These are phyloP conservation scores for Brachypterus glaber DNA, from an alignment of 2,888 invertebrate species.

Conservation along the genomic window DNA sequence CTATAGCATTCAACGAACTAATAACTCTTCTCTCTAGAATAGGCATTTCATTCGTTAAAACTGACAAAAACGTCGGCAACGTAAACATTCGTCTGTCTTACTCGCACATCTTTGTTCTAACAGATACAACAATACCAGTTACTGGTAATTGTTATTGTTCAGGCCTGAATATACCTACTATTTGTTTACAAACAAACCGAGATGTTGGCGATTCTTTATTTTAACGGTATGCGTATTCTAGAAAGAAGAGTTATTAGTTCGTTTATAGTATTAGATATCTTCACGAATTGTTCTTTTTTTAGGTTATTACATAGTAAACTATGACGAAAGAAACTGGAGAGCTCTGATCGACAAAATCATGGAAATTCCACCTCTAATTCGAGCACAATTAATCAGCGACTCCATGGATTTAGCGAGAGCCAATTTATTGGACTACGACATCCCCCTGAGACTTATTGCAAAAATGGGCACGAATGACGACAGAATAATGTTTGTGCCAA, in stretches of 20 bases:
- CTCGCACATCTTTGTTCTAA: too few relatives aligned
- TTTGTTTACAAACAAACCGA: too few relatives aligned
- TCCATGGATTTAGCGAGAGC: slow-evolving; percentile 50
- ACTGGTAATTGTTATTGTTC: too few relatives aligned
- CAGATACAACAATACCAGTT: too few relatives aligned
- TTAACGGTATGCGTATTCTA: too few relatives aligned
- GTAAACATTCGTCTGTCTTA: too few relatives aligned
- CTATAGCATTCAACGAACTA: too few relatives aligned
- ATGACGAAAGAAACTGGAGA: slow-evolving; percentile 53
- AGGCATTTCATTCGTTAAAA: too few relatives aligned
- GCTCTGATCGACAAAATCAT: slow-evolving; percentile 44
- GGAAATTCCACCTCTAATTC: slow-evolving; percentile 47
- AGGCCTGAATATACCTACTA: too few relatives aligned
- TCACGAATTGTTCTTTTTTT: slow-evolving; percentile 30
- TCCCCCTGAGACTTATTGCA: slow-evolving; percentile 46
- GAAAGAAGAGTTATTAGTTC: not conserved
- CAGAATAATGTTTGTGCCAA: slow-evolving; percentile 46
- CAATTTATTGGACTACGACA: slow-evolving; percentile 48
- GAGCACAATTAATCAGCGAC: slow-evolving; percentile 64
- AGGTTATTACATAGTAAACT: slow-evolving; percentile 58
- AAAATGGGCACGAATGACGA: slow-evolving; percentile 43
- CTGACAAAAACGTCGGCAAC: too few relatives aligned
- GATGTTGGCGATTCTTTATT: too few relatives aligned
- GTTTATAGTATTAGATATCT: not conserved
- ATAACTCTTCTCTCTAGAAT: too few relatives aligned